A percentile compares a stretch with the other conserved stretches of the same genome.
Evolutionary conservation across 2,797 vertebrate species (phyloP).

Genomic region (Hyperoplus lanceolatus): DNA sequence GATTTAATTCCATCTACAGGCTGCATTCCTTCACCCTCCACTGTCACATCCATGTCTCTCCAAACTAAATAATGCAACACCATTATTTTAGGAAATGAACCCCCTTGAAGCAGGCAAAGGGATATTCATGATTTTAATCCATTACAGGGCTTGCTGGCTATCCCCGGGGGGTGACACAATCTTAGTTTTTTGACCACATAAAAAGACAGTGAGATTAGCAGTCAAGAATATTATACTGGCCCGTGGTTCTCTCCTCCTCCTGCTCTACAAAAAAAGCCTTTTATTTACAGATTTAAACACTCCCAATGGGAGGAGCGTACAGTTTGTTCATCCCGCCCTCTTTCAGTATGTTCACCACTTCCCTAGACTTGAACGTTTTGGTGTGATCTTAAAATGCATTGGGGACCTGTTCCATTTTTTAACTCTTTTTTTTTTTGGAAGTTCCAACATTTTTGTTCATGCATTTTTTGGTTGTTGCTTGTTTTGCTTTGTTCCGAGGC

Average conservation of each 20-base stretch:
- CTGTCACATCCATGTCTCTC: conserved; percentile 32
- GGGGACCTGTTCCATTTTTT: conserved; percentile 63
- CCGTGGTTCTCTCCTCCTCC: conserved; percentile 65
- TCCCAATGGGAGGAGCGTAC: conserved; percentile 77
- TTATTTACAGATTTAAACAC: conserved; percentile 78
- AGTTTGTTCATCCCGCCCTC: conserved; percentile 74
- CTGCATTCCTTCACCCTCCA: conserved; percentile 66
- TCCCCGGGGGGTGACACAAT: conserved; percentile 69
- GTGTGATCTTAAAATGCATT: conserved; percentile 69
- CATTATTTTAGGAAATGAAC: conserved; percentile 62
- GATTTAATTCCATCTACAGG: conserved; percentile 37
- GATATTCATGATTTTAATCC: conserved; percentile 72
- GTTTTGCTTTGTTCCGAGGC: conserved; percentile 46
- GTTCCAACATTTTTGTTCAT: conserved; percentile 1
- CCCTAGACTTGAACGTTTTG: conserved; percentile 54
- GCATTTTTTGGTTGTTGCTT: background rate
- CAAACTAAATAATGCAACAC: conserved; percentile 41
- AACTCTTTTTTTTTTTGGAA: conserved; percentile 15
- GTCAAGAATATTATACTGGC: conserved; percentile 59
- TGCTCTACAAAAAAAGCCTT: conserved; percentile 47
- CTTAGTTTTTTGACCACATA: conserved; percentile 75
- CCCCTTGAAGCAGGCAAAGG: conserved; percentile 45
- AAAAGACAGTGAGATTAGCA: conserved; percentile 76
- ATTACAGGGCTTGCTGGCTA: conserved; percentile 57
- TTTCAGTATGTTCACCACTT: conserved; percentile 66